Conservation (phyloP, 2,888 invertebrate species). For the Philonicus albiceps region DNA sequence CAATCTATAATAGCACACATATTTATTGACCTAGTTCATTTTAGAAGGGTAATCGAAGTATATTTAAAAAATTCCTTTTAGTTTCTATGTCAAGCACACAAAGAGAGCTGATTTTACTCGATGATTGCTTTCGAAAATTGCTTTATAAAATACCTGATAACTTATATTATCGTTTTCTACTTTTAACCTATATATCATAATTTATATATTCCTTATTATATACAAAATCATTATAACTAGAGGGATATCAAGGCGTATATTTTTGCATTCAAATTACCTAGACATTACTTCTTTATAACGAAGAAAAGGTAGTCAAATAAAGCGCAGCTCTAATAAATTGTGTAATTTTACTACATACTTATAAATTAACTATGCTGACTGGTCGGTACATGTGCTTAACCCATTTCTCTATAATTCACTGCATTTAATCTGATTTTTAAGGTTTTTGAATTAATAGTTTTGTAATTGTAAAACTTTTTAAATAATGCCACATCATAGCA, state of each 20-base stretch:
- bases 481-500: neutral
- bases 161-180: neutral
- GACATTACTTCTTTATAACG: too few relatives aligned
- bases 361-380: neutral
- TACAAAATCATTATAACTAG: too few relatives aligned
- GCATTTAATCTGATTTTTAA: neutral
- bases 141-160: neutral
- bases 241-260: too few relatives aligned
- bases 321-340: too few relatives aligned
- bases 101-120: neutral
- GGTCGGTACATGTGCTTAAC: neutral
- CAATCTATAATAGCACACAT: neutral
- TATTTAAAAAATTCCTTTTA: neutral
- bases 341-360: neutral
- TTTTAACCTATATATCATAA: too few relatives aligned
- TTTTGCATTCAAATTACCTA: too few relatives aligned
- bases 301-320: too few relatives aligned
- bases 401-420: neutral
- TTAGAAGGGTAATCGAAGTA: neutral
- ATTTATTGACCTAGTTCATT: neutral
- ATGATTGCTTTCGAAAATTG: neutral
- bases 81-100: neutral
- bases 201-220: too few relatives aligned
- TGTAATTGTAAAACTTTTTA: neutral
- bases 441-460: neutral